A percentile compares a stretch with the other conserved stretches of the same genome.
Evolutionary conservation across 2,888 invertebrate species (phyloP).

Genomic region (Phyllotreta cruciferae): DNA sequence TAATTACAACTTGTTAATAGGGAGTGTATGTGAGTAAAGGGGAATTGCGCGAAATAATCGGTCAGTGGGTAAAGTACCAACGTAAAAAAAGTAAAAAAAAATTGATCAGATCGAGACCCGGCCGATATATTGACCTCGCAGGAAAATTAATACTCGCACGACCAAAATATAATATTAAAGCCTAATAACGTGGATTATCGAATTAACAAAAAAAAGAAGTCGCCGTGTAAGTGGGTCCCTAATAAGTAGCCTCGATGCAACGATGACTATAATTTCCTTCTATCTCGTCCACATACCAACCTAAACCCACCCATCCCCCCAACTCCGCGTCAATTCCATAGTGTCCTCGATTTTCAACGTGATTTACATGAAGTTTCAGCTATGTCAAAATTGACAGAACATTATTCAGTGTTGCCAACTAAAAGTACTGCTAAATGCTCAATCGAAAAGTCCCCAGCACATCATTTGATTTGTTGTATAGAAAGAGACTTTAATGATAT

Average conservation of each 20-base stretch:
- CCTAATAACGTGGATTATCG: constrained; percentile 56
- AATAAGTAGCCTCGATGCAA: constrained; percentile 57
- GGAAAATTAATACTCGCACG: constrained; percentile 46
- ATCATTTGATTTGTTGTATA: too few species aligned
- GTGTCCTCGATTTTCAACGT: constrained; percentile 29
- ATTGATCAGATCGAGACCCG: constrained; percentile 15
- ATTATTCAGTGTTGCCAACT: too few species aligned
- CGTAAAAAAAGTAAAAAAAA: neutral
- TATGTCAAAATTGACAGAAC: too few species aligned
- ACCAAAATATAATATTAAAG: constrained; percentile 50
- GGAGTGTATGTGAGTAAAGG: too few species aligned
- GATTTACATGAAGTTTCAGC: constrained; percentile 16
- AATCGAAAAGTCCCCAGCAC: too few species aligned
- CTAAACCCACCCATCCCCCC: constrained; percentile 55
- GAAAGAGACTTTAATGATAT: too few species aligned
- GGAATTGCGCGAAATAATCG: neutral
- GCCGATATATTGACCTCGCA: constrained; percentile 34
- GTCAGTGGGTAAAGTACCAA: constrained; percentile 1
- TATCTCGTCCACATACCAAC: constrained; percentile 56
- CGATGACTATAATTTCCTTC: constrained; percentile 59
- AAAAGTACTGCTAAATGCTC: too few species aligned
- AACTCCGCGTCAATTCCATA: constrained; percentile 41
- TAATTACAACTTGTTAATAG: too few species aligned
- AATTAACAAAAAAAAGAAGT: constrained; percentile 54
- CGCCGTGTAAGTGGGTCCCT: constrained; percentile 55